Percentiles rank a stretch among this genome's conserved stretches.
Conservation (phyloP, 23 tunicate genomes). For the Clavelina lepadiformis region DNA sequence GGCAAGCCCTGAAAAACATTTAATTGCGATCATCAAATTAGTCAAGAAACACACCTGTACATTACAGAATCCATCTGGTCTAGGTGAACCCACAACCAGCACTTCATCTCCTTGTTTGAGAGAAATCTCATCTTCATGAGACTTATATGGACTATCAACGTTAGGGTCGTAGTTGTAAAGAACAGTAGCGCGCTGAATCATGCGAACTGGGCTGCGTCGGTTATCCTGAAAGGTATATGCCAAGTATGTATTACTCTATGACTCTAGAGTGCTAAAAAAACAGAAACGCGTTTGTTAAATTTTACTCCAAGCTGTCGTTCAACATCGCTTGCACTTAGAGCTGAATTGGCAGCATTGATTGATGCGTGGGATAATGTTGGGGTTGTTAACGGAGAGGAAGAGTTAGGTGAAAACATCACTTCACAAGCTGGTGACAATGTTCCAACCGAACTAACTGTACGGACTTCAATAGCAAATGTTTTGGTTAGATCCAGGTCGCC, state of each 20-base stretch:
- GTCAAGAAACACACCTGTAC: too few relatives aligned
- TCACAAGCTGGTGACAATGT: slow-evolving; percentile 45
- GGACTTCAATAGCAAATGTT: slow-evolving; percentile 32
- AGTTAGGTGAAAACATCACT: slow-evolving; percentile 42
- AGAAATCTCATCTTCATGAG: slow-evolving; percentile 41
- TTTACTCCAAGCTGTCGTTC: too few relatives aligned
- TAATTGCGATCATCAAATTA: too few relatives aligned
- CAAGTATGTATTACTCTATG: too few relatives aligned
- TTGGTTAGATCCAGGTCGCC: slow-evolving; percentile 42
- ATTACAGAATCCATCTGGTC: slow-evolving; percentile 68
- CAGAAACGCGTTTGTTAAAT: too few relatives aligned
- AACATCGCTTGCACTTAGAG: too few relatives aligned
- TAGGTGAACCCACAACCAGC: slow-evolving; percentile 20
- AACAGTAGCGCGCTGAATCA: slow-evolving; percentile 37
- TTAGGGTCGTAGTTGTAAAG: slow-evolving; percentile 62
- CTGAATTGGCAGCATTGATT: too few relatives aligned
- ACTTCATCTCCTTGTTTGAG: slow-evolving; percentile 47
- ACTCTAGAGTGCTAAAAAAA: too few relatives aligned
- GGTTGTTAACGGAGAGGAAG: not conserved
- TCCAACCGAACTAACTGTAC: slow-evolving; percentile 60
- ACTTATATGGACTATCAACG: slow-evolving; percentile 65
- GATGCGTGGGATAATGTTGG: too few relatives aligned
- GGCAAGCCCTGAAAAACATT: too few relatives aligned
- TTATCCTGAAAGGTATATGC: too few relatives aligned
- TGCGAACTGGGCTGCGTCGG: too few relatives aligned